These are phyloP conservation scores for Cantharis rufa DNA, from an alignment of 2,888 invertebrate genomes.

Conservation along the genomic window DNA sequence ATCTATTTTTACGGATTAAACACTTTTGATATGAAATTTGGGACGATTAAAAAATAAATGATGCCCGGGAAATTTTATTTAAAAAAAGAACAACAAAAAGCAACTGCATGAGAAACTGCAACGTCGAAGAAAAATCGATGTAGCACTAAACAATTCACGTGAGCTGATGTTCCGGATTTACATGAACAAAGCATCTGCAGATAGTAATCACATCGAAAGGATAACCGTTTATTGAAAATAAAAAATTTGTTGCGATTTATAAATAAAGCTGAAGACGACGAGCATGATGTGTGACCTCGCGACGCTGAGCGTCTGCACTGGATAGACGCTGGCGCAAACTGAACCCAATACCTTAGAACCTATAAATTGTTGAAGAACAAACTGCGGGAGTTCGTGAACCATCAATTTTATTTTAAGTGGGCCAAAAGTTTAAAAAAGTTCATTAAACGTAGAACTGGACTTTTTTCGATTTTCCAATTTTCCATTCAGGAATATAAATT, in stretches of 20 bases:
- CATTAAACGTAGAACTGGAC: background rate
- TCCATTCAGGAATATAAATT: background rate
- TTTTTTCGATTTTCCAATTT: background rate
- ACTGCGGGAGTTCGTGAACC: background rate
- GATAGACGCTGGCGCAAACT: slow-evolving; percentile 1
- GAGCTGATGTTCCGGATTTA: background rate
- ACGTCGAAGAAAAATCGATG: background rate
- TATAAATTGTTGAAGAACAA: background rate
- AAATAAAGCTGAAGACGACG: background rate
- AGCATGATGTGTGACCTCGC: background rate
- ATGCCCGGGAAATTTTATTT: background rate
- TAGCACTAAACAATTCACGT: background rate
- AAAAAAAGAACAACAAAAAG: background rate
- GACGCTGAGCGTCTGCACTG: background rate
- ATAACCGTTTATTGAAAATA: background rate
- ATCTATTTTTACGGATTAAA: background rate
- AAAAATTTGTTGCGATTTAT: background rate
- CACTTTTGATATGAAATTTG: background rate
- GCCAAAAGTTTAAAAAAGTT: slow-evolving; percentile 1
- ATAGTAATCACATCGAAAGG: background rate
- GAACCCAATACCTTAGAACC: background rate
- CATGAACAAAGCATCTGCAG: background rate
- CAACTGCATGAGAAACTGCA: background rate
- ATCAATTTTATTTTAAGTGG: slow-evolving; percentile 4
- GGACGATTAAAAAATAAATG: background rate